Evolutionary conservation across 2,113 vertebrate genomes (phyloP), one percentile per base, ranked within the genome.

Genomic region (Sisor rabdophorus): DNA sequence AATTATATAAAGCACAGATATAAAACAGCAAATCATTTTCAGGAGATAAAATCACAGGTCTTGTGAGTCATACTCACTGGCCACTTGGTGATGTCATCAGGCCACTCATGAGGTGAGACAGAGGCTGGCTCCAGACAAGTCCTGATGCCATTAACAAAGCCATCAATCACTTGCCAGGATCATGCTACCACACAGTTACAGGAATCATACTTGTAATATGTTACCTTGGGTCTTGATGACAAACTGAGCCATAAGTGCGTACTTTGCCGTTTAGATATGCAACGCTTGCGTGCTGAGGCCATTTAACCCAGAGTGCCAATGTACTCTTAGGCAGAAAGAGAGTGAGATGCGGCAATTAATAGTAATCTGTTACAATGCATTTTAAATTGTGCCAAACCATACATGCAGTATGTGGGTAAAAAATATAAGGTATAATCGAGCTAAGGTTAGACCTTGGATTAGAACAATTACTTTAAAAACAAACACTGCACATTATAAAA

Each of bases 81-180:
- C 97, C 97, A 99, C 80, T 95, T 95, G 85, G 96, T 99, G 92
- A 99, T 99, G 88, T 99, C 97, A 85, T 99, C 96, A 0, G 95
- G 94, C 97, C 97, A 98, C 81, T 98, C 95, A 0, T 99, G 97
- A 0, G 97, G 97, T 13, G 94, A 86, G 77, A 93, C 94, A 0
- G 97, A 98, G 69, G 94, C 97, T 8, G 97, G 97, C 86, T 99
- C 97, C 53, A 96, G 92, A 88, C 97, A 99, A 40, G 95, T 95
- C 89, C 97, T 99, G 87, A 56, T 24, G 61, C 70, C 56, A 61
- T 32, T 56, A 48, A 56, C 40, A 80, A 36, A 71, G 56, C 32
- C 20, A 55, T 56, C 24, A 50, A 26, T 55, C 22, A 70, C 48
- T 54, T 32, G 40, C 15, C 30, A 20, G 13, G 36, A 40, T 54